A percentile compares a stretch with the other conserved stretches of the same genome.
Evolutionary conservation across 2,113 vertebrate genomes (phyloP).

Genomic region (Pycnonotus jocosus): DNA sequence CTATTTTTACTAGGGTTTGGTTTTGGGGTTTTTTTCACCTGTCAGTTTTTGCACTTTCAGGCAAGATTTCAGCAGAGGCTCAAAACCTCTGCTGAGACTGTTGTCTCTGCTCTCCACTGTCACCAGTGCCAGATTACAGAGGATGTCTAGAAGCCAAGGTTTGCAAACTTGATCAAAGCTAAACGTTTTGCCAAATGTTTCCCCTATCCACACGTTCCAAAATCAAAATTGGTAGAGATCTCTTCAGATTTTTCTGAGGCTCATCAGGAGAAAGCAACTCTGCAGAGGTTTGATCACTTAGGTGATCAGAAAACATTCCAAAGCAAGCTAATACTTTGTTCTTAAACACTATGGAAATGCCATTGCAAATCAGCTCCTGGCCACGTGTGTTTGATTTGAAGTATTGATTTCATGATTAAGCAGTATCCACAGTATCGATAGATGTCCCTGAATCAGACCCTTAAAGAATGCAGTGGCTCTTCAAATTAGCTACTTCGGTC

Average conservation of each 20-base stretch:
- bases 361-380: neutral
- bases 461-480: neutral
- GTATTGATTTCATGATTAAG: conserved; percentile 49
- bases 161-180: neutral
- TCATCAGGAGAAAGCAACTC: neutral
- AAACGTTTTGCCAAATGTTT: neutral
- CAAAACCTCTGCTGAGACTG: neutral
- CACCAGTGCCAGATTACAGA: neutral
- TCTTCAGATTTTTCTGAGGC: neutral
- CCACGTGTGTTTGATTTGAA: neutral
- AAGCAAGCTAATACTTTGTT: neutral
- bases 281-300: neutral
- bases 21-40: fast-evolving
- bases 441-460: neutral
- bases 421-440: conserved; percentile 26
- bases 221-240: neutral
- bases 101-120: neutral
- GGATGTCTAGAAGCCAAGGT: neutral
- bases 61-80: neutral
- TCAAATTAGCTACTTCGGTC: conserved; percentile 29
- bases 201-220: fast-evolving
- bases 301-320: neutral
- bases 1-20: neutral
- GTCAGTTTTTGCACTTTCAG: neutral
- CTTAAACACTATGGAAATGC: neutral